A percentile compares a stretch with the other conserved stretches of the same genome.
These are phyloP conservation scores for Elgonia sp. DNA, from an alignment of 2,888 invertebrate genomes.

Conservation along the genomic window DNA sequence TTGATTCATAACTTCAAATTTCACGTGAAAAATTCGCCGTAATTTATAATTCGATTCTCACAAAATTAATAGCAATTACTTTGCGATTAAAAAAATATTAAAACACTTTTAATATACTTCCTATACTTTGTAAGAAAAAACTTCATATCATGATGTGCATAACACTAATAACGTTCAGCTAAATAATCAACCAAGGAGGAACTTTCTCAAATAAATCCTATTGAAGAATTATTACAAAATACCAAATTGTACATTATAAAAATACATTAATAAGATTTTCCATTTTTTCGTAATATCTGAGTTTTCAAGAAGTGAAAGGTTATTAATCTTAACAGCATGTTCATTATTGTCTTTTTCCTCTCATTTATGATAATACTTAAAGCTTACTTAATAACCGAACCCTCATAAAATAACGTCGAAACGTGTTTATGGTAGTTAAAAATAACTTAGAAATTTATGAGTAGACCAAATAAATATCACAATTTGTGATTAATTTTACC, in stretches of 20 bases:
- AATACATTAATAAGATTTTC: constrained; percentile 39
- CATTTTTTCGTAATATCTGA: constrained; percentile 34
- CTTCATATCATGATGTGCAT: background rate
- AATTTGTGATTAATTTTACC: constrained; percentile 26
- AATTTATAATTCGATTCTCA: too few relatives aligned
- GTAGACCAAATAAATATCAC: constrained; percentile 41
- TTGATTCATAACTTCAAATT: background rate
- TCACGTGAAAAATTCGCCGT: too few relatives aligned
- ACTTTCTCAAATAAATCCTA: constrained; percentile 13
- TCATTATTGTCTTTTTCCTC: constrained; percentile 51
- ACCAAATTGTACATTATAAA: constrained; percentile 35
- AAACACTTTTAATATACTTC: background rate
- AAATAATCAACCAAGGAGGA: constrained; percentile 13
- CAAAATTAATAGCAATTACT: too few relatives aligned
- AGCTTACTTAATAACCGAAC: constrained; percentile 48
- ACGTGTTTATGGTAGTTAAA: constrained; percentile 35
- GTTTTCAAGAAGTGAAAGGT: constrained; percentile 49
- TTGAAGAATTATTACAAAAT: constrained; percentile 27
- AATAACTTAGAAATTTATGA: constrained; percentile 32
- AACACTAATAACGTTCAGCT: background rate
- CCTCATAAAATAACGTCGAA: constrained; percentile 35
- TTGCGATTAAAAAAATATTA: background rate
- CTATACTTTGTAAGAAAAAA: background rate
- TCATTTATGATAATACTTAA: constrained; percentile 46
- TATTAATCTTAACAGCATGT: constrained; percentile 33